phyloP scores from a whole-genome alignment of 1,140 invertebrate species.

The Penaeus chinensis region DNA sequence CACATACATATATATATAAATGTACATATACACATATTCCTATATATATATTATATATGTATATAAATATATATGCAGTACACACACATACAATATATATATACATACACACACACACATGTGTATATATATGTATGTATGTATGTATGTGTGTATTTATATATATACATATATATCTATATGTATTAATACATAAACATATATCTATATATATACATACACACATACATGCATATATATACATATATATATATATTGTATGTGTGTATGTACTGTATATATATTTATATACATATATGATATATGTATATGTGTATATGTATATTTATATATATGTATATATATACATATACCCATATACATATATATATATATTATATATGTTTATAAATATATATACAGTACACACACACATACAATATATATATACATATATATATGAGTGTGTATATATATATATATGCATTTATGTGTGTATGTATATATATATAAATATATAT shows the following conservation, averaged over 20 bases:
- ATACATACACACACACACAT: neutral
- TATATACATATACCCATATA: too few species aligned
- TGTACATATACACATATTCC: neutral
- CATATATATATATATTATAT: too few species aligned
- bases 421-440: neutral
- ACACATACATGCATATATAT: neutral
- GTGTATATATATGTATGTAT: neutral
- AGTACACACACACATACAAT: neutral
- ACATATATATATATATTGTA: conserved; percentile 3
- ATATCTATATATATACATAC: neutral
- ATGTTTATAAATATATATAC: neutral
- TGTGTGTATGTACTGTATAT: neutral
- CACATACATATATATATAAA: conserved; percentile 13
- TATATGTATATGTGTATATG: too few species aligned
- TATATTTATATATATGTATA: too few species aligned
- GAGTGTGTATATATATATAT: neutral
- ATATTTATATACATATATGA: neutral
- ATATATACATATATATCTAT: neutral
- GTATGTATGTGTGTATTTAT: neutral
- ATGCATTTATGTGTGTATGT: neutral
- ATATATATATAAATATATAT: conserved; percentile 23
- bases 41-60: conserved; percentile 16
- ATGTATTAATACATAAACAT: neutral
- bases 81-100: conserved; percentile 3
- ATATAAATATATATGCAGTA: neutral